A percentile compares a stretch with the other conserved stretches of the same genome.
Conservation (phyloP, 2,888 invertebrate genomes). For the Cryptophagus acutangulus region DNA sequence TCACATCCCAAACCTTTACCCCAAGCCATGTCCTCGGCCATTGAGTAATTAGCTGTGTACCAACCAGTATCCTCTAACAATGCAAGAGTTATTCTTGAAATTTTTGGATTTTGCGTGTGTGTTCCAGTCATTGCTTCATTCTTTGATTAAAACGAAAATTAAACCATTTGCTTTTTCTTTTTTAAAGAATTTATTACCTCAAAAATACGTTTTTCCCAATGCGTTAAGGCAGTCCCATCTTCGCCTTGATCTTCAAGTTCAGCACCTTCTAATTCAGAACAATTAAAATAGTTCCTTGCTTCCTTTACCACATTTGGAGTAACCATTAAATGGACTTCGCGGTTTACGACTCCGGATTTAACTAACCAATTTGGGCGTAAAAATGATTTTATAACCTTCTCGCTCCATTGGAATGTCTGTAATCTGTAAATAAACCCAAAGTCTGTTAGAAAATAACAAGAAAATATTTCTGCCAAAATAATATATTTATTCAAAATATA, state of each 20-base stretch:
- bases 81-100: conserved; percentile 90
- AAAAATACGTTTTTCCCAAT: conserved; percentile 98
- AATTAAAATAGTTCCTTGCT: conserved; percentile 84
- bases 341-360: conserved; percentile 40
- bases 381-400: conserved; percentile 75
- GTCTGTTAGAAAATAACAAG: conserved; percentile 2
- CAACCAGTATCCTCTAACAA: conserved; percentile 98
- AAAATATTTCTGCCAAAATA: neutral
- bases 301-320: conserved; percentile 87
- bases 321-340: conserved; percentile 50
- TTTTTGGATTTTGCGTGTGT: conserved; percentile 96
- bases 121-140: conserved; percentile 99
- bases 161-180: conserved; percentile 1
- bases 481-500: neutral
- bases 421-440: conserved; percentile 52
- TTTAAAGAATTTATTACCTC: conserved; percentile 60
- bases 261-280: conserved; percentile 84
- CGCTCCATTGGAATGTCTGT: conserved; percentile 93
- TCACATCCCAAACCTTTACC: conserved; percentile 85
- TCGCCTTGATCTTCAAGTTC: conserved; percentile 98
- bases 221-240: conserved; percentile 91
- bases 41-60: conserved; percentile 87
- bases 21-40: conserved; percentile 86
- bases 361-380: conserved; percentile 49
- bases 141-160: conserved; percentile 48